These are phyloP conservation scores for Yponomeuta plumbellus DNA, from an alignment of 2,888 invertebrate genomes.

Conservation along the genomic window DNA sequence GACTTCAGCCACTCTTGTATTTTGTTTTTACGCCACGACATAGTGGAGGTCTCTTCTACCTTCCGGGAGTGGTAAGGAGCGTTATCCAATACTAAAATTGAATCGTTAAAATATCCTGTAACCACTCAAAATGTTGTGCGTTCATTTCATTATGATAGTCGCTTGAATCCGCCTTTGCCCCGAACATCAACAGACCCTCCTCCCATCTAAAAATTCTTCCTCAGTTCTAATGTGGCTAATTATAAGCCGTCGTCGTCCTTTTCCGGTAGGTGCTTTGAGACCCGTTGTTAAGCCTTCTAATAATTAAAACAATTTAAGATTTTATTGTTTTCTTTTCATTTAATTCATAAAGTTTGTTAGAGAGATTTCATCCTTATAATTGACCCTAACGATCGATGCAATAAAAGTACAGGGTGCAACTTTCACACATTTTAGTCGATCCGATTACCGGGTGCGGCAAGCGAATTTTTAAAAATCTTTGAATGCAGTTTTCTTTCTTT, in stretches of 20 bases:
- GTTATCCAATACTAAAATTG: not conserved
- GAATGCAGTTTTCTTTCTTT: no score
- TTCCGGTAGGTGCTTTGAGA: not conserved
- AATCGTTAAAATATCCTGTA: not conserved
- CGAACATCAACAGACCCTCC: not conserved
- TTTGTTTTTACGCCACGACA: not conserved
- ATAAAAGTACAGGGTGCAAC: no score
- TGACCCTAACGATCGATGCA: no score
- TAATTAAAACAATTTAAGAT: no score
- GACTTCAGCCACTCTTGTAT: conserved; percentile 19
- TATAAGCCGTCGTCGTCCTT: conserved; percentile 4
- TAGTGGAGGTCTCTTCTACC: not conserved
- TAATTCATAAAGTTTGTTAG: no score
- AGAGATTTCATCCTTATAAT: no score
- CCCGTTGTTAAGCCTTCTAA: not conserved
- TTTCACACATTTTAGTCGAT: no score
- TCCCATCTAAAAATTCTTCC: conserved; percentile 1
- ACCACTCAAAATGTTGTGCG: not conserved
- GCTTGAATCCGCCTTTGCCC: not conserved
- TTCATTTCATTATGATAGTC: not conserved
- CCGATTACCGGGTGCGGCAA: no score
- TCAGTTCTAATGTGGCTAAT: not conserved
- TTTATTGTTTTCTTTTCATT: no score
- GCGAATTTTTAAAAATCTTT: no score
- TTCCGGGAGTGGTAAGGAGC: not conserved